Evolutionary conservation across 2,113 vertebrate genomes (phyloP).

Genomic region (Vireo altiloquus): DNA sequence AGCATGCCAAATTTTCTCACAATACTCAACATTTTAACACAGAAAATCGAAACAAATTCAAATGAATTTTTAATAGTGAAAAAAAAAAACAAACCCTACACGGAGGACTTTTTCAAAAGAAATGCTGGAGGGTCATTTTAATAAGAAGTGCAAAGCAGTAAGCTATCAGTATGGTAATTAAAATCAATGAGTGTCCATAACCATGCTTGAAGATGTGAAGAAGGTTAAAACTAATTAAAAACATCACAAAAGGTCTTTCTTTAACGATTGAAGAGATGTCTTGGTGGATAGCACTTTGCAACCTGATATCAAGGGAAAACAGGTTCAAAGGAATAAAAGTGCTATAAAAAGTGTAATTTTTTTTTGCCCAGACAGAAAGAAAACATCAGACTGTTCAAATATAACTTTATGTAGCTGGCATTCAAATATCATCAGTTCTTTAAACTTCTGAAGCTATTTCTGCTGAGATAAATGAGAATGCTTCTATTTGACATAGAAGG

Average conservation of each 20-base stretch:
- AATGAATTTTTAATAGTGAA: neutral
- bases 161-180: conserved; percentile 45
- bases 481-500: neutral
- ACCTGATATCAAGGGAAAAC: neutral
- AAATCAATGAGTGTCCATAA: conserved; percentile 57
- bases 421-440: neutral
- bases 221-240: conserved; percentile 60
- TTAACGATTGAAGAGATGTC: neutral
- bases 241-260: conserved; percentile 38
- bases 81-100: neutral
- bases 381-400: neutral
- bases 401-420: neutral
- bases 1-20: neutral
- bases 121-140: conserved; percentile 29
- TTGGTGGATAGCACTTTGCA: neutral
- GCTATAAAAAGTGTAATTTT: neutral
- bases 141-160: conserved; percentile 15
- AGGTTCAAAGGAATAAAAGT: neutral
- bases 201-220: conserved; percentile 32
- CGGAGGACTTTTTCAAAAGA: neutral
- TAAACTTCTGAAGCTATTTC: neutral
- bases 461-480: neutral
- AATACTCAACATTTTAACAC: neutral
- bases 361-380: neutral
- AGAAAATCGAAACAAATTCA: neutral